Base-by-base conservation (phyloP, 2,888 invertebrate genomes). In the Euproctis similis region DNA sequence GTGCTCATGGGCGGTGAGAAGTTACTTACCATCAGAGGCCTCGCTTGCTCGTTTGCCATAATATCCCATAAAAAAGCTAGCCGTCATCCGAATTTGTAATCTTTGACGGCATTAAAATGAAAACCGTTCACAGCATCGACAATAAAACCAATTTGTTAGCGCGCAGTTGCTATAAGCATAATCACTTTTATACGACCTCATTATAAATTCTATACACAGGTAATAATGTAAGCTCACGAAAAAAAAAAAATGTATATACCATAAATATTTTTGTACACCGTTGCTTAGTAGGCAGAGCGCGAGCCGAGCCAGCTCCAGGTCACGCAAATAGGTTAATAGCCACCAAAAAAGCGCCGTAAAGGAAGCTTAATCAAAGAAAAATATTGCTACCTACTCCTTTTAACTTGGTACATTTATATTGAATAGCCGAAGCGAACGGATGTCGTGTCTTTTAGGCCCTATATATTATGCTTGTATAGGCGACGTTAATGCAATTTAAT, bases 291-390 rank as follows among this genome's bases (percentile, higher is more conserved):
- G 29, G 45, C 45, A 47, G 34, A 36, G 36, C 52, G 42, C 27
- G 42, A 40, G 35, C 42, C 42, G 41, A 39, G 43, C 53, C 36
- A 45, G 49, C 55, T 43, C n/a, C 59, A 53, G 68, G 72, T 70
- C 73, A 68, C 70, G 69, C 66, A 73, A 70, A 71, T 69, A 65
- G 68, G 72, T 71, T 71, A 69, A 73, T 65, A 63, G 64, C 67
- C 41, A 43, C 54, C 61, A 53, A 69, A 69, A 62, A 50, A 63
- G 43, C 51, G 53, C 53, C 50, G 52, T 55, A 56, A 63, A 63
- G 61, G 62, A 62, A 63, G 54, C 53, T 59, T 63, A 68, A 67
- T 66, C 66, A 65, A 64, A 63, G 59, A 63, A 64, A 68, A 67
- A 65, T 64, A 63, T 59, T 55, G 50, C 57, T 53, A 47, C 53